Percentiles rank a stretch among this genome's conserved stretches.
phyloP scores from a whole-genome alignment of 2,113 vertebrate species.

The Blennius ocellaris region DNA sequence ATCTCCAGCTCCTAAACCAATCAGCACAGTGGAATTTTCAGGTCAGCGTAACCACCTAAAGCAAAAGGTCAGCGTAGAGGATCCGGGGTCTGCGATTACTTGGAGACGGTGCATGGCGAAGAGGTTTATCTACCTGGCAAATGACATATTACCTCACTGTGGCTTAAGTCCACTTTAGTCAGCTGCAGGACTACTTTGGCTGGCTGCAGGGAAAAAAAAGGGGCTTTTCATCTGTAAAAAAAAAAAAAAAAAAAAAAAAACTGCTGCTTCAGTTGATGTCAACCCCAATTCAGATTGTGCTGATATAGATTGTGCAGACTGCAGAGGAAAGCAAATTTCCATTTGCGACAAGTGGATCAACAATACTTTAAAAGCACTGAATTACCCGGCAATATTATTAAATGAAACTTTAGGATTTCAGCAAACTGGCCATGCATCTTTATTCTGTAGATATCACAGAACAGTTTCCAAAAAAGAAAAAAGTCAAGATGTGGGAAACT shows the following conservation, averaged over 20 bases:
- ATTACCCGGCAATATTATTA: background rate
- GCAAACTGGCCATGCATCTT: too few relatives aligned
- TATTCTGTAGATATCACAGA: background rate
- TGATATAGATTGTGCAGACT: constrained; percentile 8
- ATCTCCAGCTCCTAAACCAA: constrained; percentile 82
- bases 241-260: constrained; percentile 57
- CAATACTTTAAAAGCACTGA: background rate
- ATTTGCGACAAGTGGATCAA: constrained; percentile 6
- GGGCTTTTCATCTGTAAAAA: constrained; percentile 56
- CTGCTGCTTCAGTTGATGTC: constrained; percentile 68
- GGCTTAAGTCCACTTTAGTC: constrained; percentile 57
- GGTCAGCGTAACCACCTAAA: constrained; percentile 82
- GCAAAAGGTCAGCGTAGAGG: constrained; percentile 77
- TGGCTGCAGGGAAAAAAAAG: constrained; percentile 36
- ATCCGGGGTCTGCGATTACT: constrained; percentile 52
- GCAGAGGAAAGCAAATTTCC: constrained; percentile 3
- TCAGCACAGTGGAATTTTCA: constrained; percentile 80
- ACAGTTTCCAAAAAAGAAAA: background rate
- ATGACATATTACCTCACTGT: constrained; percentile 69
- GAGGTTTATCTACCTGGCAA: constrained; percentile 76
- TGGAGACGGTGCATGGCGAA: constrained; percentile 53
- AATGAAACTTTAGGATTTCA: too few relatives aligned
- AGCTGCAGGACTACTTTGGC: constrained; percentile 43
- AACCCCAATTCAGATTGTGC: constrained; percentile 56
- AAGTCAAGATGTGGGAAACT: background rate